Evolutionary conservation across 2,888 invertebrate genomes (phyloP), one percentile per base, ranked within the genome.

Genomic region (Plebejus anna): DNA sequence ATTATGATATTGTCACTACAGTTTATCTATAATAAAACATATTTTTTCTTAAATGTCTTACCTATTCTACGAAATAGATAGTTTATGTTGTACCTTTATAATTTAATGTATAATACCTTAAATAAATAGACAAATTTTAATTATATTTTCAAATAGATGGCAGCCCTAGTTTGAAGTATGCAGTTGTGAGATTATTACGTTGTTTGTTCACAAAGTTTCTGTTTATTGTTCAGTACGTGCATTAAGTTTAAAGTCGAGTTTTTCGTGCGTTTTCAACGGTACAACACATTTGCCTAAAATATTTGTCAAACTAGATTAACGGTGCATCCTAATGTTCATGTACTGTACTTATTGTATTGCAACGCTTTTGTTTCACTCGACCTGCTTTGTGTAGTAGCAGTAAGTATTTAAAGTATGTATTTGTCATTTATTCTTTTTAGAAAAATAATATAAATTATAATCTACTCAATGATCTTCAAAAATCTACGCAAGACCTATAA

Each of bases 221-320:
- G 79, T 79, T 79, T 79, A 79, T 79, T 77, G 78, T 76, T 73
- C 76, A 55, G 78, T 76, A 76, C 79, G 77, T 79, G 78, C 77
- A 77, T 75, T 77, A 51, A 59, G 76, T 71, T 72, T 71, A 11
- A 55, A n/a, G 75, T 76, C 5, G 70, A 32, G 51, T 75, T 76
- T 70, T 76, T 76, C 36, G 55, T 73, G 73, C 55, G 73, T 73
- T 73, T 73, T 32, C 73, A 28, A 51, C 73, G 55, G 51, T 7
- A 73, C 73, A 73, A 73, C 51, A n/a, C 55, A 73, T 73, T 73
- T 73, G 73, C 55, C 73, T 73, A 73, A 72, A 32, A 51, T 73
- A 73, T 55, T 73, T 55, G 51, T 28, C 7, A 16, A 32, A 51
- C 32, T 36, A 73, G 32, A 73, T 72, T 47, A 73, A 28, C 28